Conservation (phyloP, 2,888 invertebrate genomes). For the Lymantria monacha region DNA sequence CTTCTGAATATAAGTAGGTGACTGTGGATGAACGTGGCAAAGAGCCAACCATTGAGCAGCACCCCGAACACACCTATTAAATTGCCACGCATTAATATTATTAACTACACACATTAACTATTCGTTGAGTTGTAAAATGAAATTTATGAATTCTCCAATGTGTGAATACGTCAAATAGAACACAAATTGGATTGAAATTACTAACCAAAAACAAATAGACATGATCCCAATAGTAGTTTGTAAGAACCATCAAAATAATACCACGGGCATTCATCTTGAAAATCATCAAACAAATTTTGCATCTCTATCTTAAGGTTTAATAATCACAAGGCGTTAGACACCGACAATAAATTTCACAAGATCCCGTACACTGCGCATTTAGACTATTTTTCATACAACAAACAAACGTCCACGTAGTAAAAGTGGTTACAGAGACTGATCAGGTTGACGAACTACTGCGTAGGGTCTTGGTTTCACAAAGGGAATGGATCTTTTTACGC, state of each 20-base stretch:
- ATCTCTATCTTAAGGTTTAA: constrained; percentile 41
- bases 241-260: constrained; percentile 80
- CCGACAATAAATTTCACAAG: constrained; percentile 41
- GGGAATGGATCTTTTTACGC: constrained; percentile 57
- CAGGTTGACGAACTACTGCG: constrained; percentile 68
- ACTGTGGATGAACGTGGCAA: constrained; percentile 79
- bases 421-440: constrained; percentile 68
- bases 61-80: constrained; percentile 77
- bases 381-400: constrained; percentile 40
- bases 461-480: constrained; percentile 51
- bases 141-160: constrained; percentile 6
- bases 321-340: constrained; percentile 47
- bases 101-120: constrained; percentile 7
- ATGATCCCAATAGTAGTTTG: constrained; percentile 76
- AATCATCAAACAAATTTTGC: constrained; percentile 62
- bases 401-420: constrained; percentile 66
- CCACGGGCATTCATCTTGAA: constrained; percentile 77
- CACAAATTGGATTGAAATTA: constrained; percentile 11
- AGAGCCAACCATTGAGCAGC: constrained; percentile 81
- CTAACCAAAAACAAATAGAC: constrained; percentile 79
- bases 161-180: not conserved
- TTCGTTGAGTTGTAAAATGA: not conserved
- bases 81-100: constrained; percentile 20
- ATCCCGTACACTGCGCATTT: constrained; percentile 48
- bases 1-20: constrained; percentile 77